Evolutionary conservation across 2,113 vertebrate species (phyloP).

Genomic region (Strix aluco): DNA sequence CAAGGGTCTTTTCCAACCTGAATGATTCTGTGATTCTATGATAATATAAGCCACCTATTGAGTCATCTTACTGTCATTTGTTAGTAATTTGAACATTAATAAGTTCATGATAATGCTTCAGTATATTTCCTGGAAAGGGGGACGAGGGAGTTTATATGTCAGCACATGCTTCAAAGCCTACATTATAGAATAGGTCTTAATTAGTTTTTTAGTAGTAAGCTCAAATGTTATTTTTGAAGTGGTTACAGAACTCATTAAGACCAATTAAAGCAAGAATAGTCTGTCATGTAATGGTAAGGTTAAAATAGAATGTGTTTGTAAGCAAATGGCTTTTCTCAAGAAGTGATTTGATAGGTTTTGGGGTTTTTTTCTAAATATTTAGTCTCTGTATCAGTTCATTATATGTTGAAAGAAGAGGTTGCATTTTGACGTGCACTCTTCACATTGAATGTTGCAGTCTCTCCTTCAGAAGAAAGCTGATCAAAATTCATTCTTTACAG

Average conservation of each 20-base stretch:
- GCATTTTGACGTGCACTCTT: neutral
- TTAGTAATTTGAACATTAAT: neutral
- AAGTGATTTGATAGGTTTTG: neutral
- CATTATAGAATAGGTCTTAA: neutral
- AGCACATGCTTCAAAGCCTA: neutral
- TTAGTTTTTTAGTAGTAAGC: neutral
- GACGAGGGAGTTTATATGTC: rapidly evolving
- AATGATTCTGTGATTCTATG: too few relatives aligned
- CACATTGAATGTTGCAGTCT: neutral
- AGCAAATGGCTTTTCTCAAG: neutral
- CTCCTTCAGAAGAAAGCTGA: neutral
- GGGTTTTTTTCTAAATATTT: neutral
- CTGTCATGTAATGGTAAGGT: neutral
- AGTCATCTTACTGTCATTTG: neutral
- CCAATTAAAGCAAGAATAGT: neutral
- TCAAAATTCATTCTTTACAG: neutral
- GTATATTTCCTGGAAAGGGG: neutral
- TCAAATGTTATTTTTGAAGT: neutral
- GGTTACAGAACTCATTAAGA: neutral
- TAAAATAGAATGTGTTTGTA: neutral
- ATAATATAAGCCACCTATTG: neutral
- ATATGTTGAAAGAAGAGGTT: neutral
- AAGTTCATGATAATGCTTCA: neutral
- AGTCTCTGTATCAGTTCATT: neutral
- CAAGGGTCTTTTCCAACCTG: too few relatives aligned